phyloP scores from a whole-genome alignment of 92 coral and sea anemone genomes.

The Chrysogorgia sp. region DNA sequence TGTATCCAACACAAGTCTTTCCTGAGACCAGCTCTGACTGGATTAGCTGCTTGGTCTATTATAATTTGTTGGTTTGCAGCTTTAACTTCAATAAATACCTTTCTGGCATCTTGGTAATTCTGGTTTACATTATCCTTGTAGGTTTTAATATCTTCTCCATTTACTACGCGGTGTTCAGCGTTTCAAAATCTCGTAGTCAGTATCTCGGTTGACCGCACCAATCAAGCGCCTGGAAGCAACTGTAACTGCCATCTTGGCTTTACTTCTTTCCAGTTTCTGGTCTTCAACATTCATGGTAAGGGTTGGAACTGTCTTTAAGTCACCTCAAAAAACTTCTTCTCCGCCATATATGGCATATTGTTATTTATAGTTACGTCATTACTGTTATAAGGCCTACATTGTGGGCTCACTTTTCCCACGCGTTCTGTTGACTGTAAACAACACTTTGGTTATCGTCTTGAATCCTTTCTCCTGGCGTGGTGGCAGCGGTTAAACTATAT shows the following conservation, averaged over 20 bases:
- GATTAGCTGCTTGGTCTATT: background rate
- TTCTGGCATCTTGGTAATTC: conserved; percentile 53
- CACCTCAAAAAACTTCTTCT: conserved; percentile 5
- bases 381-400: too few species aligned
- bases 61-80: background rate
- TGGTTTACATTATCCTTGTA: conserved; percentile 53
- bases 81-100: conserved; percentile 34
- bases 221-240: conserved; percentile 49
- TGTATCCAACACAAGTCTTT: background rate
- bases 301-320: conserved; percentile 22
- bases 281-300: conserved; percentile 46
- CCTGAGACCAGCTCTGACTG: background rate
- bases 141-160: conserved; percentile 49
- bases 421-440: too few species aligned
- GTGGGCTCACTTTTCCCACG: too few species aligned
- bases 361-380: too few species aligned
- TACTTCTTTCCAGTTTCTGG: conserved; percentile 63
- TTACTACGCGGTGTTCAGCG: conserved; percentile 61
- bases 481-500: too few species aligned
- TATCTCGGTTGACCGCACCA: conserved; percentile 48
- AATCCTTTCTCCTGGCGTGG: too few species aligned
- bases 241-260: conserved; percentile 51
- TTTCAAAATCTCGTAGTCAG: conserved; percentile 53
- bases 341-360: too few species aligned
- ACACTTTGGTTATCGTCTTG: too few species aligned